Conservation (phyloP, 2,113 vertebrate genomes). For the Atherinomorus stipes region DNA sequence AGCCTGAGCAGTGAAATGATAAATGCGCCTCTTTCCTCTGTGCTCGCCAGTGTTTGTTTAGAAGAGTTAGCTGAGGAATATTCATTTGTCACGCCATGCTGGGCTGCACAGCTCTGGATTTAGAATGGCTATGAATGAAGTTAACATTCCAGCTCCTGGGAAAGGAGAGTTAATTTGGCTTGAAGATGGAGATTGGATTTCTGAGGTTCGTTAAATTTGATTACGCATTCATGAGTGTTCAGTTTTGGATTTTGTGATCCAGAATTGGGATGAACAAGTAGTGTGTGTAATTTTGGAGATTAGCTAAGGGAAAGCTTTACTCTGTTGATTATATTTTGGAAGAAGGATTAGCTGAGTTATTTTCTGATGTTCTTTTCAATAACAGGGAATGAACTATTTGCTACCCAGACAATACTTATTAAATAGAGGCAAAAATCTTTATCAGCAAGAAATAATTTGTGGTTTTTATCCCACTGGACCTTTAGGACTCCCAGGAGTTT, state of each 20-base stretch:
- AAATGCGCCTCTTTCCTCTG: constrained; percentile 43
- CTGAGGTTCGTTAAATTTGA: constrained; percentile 60
- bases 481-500: constrained; percentile 97
- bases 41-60: constrained; percentile 65
- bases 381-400: neutral
- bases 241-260: constrained; percentile 38
- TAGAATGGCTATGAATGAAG: constrained; percentile 60
- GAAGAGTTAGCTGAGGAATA: constrained; percentile 61
- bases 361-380: neutral
- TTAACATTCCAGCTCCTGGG: constrained; percentile 52
- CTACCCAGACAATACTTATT: neutral
- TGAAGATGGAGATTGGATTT: constrained; percentile 52
- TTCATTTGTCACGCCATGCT: constrained; percentile 70
- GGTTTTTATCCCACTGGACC: neutral
- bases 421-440: neutral
- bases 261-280: constrained; percentile 29
- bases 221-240: constrained; percentile 53
- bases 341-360: neutral
- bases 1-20: constrained; percentile 39
- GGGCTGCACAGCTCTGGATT: constrained; percentile 55
- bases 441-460: neutral
- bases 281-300: constrained; percentile 34
- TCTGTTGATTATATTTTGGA: neutral
- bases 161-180: constrained; percentile 48
- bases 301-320: constrained; percentile 14